phyloP scores from a whole-genome alignment of 2,113 vertebrate genomes.

The Cricetomys ansorgei region DNA sequence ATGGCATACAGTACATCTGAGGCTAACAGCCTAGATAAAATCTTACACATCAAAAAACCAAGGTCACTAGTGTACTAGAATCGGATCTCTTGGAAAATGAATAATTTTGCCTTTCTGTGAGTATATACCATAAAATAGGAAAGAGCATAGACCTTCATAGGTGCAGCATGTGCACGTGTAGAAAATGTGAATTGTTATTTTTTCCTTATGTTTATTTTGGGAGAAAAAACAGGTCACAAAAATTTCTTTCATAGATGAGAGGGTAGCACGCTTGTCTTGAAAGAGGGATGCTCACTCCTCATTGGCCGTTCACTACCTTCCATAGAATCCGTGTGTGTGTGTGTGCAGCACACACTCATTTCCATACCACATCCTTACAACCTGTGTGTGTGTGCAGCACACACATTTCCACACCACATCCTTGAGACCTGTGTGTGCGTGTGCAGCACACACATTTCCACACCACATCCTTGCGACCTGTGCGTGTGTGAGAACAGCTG shows the following conservation, averaged over 20 bases:
- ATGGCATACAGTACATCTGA: slow-evolving; percentile 67
- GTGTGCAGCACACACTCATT: neutral
- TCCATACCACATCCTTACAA: neutral
- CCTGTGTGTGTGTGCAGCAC: neutral
- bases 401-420: too few relatives aligned
- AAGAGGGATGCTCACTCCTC: slow-evolving; percentile 11
- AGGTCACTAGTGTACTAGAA: slow-evolving; percentile 61
- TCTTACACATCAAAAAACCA: neutral
- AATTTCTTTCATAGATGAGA: neutral
- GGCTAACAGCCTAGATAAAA: slow-evolving; percentile 57
- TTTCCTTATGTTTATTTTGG: neutral
- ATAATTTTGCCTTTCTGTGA: neutral
- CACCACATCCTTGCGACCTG: neutral
- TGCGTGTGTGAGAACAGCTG: too few relatives aligned
- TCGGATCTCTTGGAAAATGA: slow-evolving; percentile 30
- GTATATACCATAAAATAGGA: neutral
- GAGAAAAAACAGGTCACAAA: neutral
- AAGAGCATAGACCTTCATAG: neutral
- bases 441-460: neutral
- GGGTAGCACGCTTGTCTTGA: neutral
- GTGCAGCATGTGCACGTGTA: neutral
- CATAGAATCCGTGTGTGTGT: neutral
- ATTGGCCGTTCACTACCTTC: neutral
- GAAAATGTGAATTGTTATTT: neutral
- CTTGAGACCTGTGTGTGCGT: neutral